Base-by-base conservation (phyloP, 2,113 vertebrate genomes). In the Ciconia boyciana region DNA sequence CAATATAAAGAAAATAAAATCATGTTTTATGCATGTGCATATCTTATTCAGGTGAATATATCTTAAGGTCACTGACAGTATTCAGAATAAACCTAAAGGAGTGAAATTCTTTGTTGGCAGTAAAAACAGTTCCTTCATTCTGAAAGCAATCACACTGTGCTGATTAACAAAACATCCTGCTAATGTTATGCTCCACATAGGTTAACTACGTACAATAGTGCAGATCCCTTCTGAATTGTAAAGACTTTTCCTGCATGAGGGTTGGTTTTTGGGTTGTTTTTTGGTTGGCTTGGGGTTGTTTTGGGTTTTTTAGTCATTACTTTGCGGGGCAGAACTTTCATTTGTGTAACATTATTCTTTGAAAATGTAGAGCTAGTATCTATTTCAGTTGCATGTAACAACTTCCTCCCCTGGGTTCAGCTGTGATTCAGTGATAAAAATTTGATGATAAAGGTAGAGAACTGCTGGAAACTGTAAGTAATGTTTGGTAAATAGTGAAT, bases 401-500 rank as follows among this genome's bases (percentile, higher is more conserved):
- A 75, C 62, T 80, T 89, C 80, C 76, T 95, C 72, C 55, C 36
- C 18, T 70, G 81, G 58, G 57, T 90, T 95, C 39, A 76, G 39
- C 85, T 93, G 83, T 89, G 68, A 83, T 79, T 32, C 71, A 88
- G 28, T 28, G n/a, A 85, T 70, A 92, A 93, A 95, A 93, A 79
- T 39, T 79, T 69, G 17, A 90, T 76, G n/a, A 71, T 41, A 60
- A 74, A 86, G 49, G n/a, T 55, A 94, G 28, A 86, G 41, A 82
- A 93, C 10, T 60, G 22, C 19, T 70, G 24, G 81, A 94, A 96
- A 87, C 12, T 49, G 20, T 81, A 94, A 84, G 76, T 79, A 31
- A 70, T 41, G 22, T 79, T 88, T 70, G 17, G 29, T 79, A 91
- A 84, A 87, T 26, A 80, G 77, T n/a, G 28, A 77, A 60, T 26